These are phyloP conservation scores for Melanotaenia boesemani DNA, from an alignment of 2,797 vertebrate genomes.

Conservation along the genomic window DNA sequence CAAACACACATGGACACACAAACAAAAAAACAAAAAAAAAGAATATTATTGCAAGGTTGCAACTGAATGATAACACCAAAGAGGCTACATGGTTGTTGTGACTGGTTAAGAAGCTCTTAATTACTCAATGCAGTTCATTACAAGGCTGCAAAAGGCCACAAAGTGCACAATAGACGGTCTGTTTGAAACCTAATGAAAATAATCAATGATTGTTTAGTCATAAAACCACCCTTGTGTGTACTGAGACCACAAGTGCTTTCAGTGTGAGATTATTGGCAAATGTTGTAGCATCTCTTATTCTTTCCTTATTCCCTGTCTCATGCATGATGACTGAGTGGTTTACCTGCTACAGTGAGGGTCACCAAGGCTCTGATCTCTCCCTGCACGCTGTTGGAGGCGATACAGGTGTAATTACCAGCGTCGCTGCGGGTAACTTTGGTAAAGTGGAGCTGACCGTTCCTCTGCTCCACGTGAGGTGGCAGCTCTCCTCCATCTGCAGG, in stretches of 20 bases:
- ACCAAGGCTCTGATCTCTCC: constrained; percentile 94
- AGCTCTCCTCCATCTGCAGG: constrained; percentile 89
- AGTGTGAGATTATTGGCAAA: constrained; percentile 27
- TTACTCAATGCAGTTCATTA: constrained; percentile 49
- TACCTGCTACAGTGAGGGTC: constrained; percentile 93
- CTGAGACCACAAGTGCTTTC: constrained; percentile 32
- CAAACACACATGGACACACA: constrained; percentile 4
- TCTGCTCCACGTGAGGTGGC: constrained; percentile 86
- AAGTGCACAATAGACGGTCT: constrained; percentile 42
- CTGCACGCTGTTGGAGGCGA: constrained; percentile 92
- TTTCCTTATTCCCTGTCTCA: not conserved
- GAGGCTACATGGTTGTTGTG: constrained; percentile 24
- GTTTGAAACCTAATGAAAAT: constrained; percentile 28
- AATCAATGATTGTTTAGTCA: constrained; percentile 37
- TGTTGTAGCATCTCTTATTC: not conserved
- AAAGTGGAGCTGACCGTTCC: constrained; percentile 89
- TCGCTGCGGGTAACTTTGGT: constrained; percentile 89
- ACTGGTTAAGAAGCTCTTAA: constrained; percentile 38
- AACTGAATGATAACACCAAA: constrained; percentile 9
- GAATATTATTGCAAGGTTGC: constrained; percentile 28
- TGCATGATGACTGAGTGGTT: constrained; percentile 31
- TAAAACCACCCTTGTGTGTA: constrained; percentile 32
- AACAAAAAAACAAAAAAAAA: not conserved
- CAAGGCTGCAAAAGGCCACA: constrained; percentile 38
- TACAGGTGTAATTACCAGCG: constrained; percentile 94